Percentiles rank a stretch among this genome's conserved stretches.
Evolutionary conservation across 2,797 vertebrate genomes (phyloP).

Genomic region (Spinus olivaceus): DNA sequence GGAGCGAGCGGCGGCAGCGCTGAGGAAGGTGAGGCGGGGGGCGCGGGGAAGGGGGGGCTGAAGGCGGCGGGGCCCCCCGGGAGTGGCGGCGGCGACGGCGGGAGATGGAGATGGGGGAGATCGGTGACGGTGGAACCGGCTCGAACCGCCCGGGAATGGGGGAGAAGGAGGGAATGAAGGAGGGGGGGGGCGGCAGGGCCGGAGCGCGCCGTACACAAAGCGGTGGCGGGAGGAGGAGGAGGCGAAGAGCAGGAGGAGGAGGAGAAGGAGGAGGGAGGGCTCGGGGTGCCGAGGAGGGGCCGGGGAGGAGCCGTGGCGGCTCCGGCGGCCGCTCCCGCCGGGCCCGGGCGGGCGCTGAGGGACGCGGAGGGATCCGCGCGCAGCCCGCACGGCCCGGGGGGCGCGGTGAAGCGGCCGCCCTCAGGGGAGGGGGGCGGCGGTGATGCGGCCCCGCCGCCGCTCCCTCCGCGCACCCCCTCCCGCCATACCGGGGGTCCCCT

Average conservation of each 20-base stretch:
- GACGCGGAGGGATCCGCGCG: not conserved
- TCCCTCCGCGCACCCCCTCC: not conserved
- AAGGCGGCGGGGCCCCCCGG: not conserved
- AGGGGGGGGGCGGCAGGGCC: not conserved
- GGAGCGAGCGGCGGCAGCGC: conserved; percentile 30
- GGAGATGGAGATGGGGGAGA: not conserved
- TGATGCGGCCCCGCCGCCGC: not conserved
- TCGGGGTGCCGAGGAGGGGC: not conserved
- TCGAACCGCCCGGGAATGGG: conserved; percentile 45
- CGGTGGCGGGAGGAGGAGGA: not conserved
- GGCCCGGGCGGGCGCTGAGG: not conserved
- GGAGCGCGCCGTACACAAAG: conserved; percentile 31
- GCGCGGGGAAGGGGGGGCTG: not conserved
- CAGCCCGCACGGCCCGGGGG: not conserved
- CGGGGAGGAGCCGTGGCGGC: not conserved
- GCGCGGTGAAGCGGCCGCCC: not conserved
- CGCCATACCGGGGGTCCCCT: not conserved
- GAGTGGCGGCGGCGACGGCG: not conserved
- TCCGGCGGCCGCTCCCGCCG: not conserved
- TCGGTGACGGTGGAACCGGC: conserved; percentile 6
- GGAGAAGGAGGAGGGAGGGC: not conserved
- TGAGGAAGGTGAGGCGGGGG: not conserved
- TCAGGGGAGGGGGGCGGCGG: not conserved
- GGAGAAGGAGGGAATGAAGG: not conserved
- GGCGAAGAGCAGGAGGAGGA: not conserved